Evolutionary conservation across 2,113 vertebrate species (phyloP).

Genomic region (Ginglymostoma cirratum): DNA sequence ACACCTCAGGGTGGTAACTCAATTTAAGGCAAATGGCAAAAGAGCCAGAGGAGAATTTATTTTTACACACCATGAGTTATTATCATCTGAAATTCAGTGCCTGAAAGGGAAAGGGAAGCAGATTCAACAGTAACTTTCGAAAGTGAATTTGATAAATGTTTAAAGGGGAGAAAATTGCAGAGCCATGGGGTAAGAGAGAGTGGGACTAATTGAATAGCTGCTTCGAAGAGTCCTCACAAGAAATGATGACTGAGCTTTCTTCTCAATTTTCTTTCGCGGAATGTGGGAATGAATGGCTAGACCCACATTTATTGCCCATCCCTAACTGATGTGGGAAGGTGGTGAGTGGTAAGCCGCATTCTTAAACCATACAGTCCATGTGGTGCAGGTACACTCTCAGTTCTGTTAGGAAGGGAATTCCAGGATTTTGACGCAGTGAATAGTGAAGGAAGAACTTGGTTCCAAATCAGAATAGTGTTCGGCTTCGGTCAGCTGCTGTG

Average conservation of each 20-base stretch:
- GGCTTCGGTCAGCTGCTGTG: neutral
- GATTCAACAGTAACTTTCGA: neutral
- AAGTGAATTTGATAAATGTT: neutral
- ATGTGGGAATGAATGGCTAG: too few relatives aligned
- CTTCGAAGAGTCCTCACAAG: neutral
- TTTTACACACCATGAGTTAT: neutral
- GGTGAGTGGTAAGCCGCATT: too few relatives aligned
- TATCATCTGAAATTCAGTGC: neutral
- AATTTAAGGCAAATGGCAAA: neutral
- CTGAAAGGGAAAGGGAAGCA: neutral
- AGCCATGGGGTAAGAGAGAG: too few relatives aligned
- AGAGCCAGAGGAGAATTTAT: neutral
- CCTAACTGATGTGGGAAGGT: too few relatives aligned
- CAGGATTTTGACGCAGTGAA: too few relatives aligned
- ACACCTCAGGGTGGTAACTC: neutral
- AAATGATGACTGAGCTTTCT: neutral
- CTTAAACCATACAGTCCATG: too few relatives aligned
- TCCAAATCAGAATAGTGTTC: neutral
- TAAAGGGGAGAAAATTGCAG: neutral
- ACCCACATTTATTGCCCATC: too few relatives aligned
- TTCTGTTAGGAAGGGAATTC: too few relatives aligned
- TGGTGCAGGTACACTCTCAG: too few relatives aligned
- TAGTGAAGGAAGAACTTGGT: too few relatives aligned
- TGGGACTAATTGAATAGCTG: neutral
- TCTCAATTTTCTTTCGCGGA: too few relatives aligned